Conservation (phyloP, 1,140 invertebrate genomes). For the Drosophila gunungcola region DNA sequence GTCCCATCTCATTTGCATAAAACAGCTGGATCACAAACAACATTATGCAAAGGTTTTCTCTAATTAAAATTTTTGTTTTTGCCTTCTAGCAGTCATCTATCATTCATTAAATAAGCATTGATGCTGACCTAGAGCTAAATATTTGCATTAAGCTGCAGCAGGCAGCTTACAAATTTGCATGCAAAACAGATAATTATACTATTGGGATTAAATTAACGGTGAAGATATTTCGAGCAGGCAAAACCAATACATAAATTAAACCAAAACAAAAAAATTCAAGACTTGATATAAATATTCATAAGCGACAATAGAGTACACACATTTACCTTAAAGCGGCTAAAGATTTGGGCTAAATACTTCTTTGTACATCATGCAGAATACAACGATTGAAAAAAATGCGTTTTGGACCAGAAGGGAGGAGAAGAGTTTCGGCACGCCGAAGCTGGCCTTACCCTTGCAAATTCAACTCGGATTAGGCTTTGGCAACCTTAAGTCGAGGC, state of each 20-base stretch:
- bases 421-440: constrained; percentile 24
- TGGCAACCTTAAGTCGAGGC: constrained; percentile 1
- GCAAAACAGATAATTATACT: constrained; percentile 35
- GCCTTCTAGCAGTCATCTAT: constrained; percentile 10
- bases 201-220: constrained; percentile 18
- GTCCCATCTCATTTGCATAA: constrained; percentile 19
- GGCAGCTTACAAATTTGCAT: constrained; percentile 49
- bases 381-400: constrained; percentile 2
- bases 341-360: constrained; percentile 16
- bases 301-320: constrained; percentile 77
- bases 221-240: constrained; percentile 8
- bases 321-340: constrained; percentile 65
- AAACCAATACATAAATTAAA: constrained; percentile 1
- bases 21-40: constrained; percentile 17
- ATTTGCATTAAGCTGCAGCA: constrained; percentile 8
- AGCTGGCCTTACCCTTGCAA: constrained; percentile 35
- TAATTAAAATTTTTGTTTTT: constrained; percentile 13
- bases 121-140: constrained; percentile 6
- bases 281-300: constrained; percentile 31
- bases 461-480: constrained; percentile 40
- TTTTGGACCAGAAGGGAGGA: not conserved
- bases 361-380: constrained; percentile 46
- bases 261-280: not conserved
- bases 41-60: not conserved
- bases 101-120: constrained; percentile 9